Evolutionary conservation across 2,888 invertebrate genomes (phyloP), one percentile per base, ranked within the genome.

Genomic region (Carpatolechia fugitivella): DNA sequence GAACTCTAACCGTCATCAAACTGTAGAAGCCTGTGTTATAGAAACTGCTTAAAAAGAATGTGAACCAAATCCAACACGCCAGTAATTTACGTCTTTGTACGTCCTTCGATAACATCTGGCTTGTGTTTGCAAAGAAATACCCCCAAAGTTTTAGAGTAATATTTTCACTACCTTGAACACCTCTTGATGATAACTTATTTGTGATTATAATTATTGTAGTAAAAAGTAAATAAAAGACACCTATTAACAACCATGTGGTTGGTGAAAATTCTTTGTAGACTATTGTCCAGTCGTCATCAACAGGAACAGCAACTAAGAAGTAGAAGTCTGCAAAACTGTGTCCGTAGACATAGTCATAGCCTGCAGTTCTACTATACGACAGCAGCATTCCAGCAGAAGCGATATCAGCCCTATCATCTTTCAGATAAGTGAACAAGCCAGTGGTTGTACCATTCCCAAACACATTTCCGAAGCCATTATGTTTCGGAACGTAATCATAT

Each of bases 1-100:
- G 10, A 5, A 33, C 33, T 33, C n/a, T 8, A 33, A 20, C 30
- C 16, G 63, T 58, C 13, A 60, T 44, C 13, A 63, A 44, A 29
- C 64, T 64, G 33, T 40, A 60, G 40, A 64, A 59, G 1, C 60
- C 60, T 7, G 61, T 60, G 14, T 56, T 56, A 31, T 63, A 64
- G 50, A 62, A 61, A 49, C 50, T 56, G 24, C 48, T 52, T 1
- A 61, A 38, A 24, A 61, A 59, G 24, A 61, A 60, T 8, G 58
- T 53, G 33, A 61, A 64, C 51, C 58, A 58, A 48, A 64, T 61
- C 64, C 62, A 64, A 29, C 57, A 53, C 18, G 55, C 36, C 14
- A 64, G 14, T 10, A 63, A 20, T 4, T 14, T 10, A 14, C 61
- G 54, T 0, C 56, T 13, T 38, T 38, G 24, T 35, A 54, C 55